phyloP scores from a whole-genome alignment of 2,113 vertebrate genomes.

The Cepphus grylle region DNA sequence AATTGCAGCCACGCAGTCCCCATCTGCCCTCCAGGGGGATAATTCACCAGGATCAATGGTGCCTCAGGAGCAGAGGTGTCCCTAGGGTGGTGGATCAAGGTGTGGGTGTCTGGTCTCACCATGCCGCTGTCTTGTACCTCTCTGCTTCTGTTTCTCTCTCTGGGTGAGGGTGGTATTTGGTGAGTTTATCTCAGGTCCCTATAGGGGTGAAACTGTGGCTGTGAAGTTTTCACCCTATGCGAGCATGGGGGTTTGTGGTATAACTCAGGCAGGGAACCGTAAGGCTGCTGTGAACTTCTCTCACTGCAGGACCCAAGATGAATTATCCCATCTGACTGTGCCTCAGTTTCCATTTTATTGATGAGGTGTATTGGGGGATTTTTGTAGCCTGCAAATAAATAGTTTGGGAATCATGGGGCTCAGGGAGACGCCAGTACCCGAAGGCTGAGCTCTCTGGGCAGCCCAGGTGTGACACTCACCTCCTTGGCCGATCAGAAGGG shows the following conservation, averaged over 20 bases:
- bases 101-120: neutral
- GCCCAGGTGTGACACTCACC: neutral
- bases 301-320: rapidly evolving
- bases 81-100: neutral
- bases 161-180: neutral
- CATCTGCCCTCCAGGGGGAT: neutral
- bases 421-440: neutral
- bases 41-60: rapidly evolving
- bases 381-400: neutral
- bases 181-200: neutral
- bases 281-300: neutral
- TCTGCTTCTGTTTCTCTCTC: neutral
- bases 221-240: neutral
- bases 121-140: neutral
- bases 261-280: neutral
- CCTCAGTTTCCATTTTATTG: neutral
- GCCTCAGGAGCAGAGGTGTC: neutral
- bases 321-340: rapidly evolving
- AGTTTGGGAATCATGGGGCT: neutral
- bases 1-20: neutral
- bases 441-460: neutral
- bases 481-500: neutral
- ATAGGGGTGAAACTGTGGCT: neutral
- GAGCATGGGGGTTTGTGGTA: rapidly evolving
- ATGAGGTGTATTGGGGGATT: neutral